Conservation (phyloP, 2,797 vertebrate genomes). For the Rhinichthys osculus region DNA sequence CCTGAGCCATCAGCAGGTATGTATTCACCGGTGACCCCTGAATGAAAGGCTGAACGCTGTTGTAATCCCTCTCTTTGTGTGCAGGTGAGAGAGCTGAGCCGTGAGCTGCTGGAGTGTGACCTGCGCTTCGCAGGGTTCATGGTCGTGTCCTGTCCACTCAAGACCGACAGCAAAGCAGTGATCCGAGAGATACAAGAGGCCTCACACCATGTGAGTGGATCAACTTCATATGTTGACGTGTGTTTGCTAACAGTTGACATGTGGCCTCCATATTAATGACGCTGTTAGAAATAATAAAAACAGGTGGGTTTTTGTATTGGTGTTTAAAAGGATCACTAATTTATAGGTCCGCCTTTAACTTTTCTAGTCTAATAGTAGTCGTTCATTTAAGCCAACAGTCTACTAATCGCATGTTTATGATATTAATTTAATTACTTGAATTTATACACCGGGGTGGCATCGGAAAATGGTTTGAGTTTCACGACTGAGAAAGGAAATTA, state of each 20-base stretch:
- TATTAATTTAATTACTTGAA: too few relatives aligned
- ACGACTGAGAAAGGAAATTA: too few relatives aligned
- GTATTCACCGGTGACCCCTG: slow-evolving; percentile 67
- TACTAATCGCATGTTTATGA: too few relatives aligned
- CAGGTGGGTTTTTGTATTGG: neutral
- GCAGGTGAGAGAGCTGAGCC: slow-evolving; percentile 90
- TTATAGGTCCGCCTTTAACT: too few relatives aligned
- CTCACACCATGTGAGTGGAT: slow-evolving; percentile 86
- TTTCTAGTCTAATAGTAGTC: too few relatives aligned
- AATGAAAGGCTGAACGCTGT: neutral
- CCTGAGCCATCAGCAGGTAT: slow-evolving; percentile 97
- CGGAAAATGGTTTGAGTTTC: too few relatives aligned
- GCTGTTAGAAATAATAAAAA: too few relatives aligned
- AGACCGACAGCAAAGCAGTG: slow-evolving; percentile 90
- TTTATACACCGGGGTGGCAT: too few relatives aligned
- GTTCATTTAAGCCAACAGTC: too few relatives aligned
- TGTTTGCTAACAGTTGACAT: neutral
- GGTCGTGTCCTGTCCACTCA: slow-evolving; percentile 95
- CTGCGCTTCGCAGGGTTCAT: slow-evolving; percentile 93
- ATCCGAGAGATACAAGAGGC: slow-evolving; percentile 96
- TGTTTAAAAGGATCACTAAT: too few relatives aligned
- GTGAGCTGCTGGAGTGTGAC: slow-evolving; percentile 87
- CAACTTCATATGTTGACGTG: neutral
- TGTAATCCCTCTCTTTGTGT: neutral
- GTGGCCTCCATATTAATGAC: neutral